These are phyloP conservation scores for Arctia plantaginis DNA, from an alignment of 2,888 invertebrate species.

Conservation along the genomic window DNA sequence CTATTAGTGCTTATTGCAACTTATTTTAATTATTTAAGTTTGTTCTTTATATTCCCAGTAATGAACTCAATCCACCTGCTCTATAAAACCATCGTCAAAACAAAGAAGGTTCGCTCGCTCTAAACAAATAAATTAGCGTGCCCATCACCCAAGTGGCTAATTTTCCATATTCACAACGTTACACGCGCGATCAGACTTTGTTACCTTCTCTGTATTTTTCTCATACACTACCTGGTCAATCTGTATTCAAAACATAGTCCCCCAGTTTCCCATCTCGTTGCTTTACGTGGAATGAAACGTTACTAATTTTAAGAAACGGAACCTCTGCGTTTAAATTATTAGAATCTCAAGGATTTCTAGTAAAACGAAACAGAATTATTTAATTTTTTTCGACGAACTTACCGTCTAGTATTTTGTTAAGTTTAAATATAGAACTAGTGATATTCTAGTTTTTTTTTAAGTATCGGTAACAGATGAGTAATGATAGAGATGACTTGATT, in stretches of 20 bases:
- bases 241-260: slow-evolving; percentile 65
- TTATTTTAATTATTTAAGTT: neutral
- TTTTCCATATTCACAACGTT: slow-evolving; percentile 56
- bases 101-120: neutral
- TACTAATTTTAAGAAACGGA: slow-evolving; percentile 73
- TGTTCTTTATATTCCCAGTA: neutral
- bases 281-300: slow-evolving; percentile 68
- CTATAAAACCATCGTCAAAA: neutral
- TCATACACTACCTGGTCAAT: slow-evolving; percentile 67
- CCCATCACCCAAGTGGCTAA: slow-evolving; percentile 54
- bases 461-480: no score
- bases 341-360: slow-evolving; percentile 74
- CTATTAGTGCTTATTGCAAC: no score
- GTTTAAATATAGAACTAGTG: slow-evolving; percentile 35
- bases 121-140: slow-evolving; percentile 29
- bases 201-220: slow-evolving; percentile 70
- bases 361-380: slow-evolving; percentile 62
- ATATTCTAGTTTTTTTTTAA: no score
- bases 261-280: slow-evolving; percentile 66
- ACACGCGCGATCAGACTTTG: slow-evolving; percentile 59
- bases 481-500: no score
- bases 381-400: slow-evolving; percentile 55
- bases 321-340: slow-evolving; percentile 69
- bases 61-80: neutral
- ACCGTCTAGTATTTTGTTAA: slow-evolving; percentile 36